These are phyloP conservation scores for Steinernema khuongi DNA, from an alignment of 1,140 invertebrate species.

Conservation along the genomic window DNA sequence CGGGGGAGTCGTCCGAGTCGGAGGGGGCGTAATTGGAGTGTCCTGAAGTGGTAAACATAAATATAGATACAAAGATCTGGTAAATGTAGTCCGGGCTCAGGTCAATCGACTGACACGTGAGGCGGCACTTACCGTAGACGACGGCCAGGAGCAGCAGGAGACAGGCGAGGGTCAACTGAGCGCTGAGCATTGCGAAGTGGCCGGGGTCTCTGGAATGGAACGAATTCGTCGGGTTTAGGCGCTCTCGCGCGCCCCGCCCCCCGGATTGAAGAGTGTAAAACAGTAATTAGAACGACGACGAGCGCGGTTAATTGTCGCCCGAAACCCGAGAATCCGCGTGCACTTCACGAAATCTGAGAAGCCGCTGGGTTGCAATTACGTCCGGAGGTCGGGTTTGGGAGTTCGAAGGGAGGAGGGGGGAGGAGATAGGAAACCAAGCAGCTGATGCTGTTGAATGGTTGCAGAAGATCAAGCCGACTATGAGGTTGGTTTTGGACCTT, in stretches of 20 bases:
- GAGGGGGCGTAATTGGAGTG: background rate
- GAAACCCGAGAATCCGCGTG: constrained; percentile 5
- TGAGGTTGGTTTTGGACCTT: no score
- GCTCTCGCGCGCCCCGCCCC: background rate
- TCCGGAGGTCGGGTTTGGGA: background rate
- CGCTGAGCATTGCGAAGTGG: constrained; percentile 4
- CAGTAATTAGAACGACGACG: constrained; percentile 9
- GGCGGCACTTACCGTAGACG: background rate
- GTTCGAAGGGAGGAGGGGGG: background rate
- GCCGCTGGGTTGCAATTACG: background rate
- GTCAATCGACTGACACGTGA: background rate
- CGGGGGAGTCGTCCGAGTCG: background rate
- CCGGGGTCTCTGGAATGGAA: background rate
- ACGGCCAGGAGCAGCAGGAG: background rate
- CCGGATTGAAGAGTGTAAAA: background rate
- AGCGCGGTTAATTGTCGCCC: background rate
- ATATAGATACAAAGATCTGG: background rate
- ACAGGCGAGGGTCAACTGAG: constrained; percentile 9
- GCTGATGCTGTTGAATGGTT: no score
- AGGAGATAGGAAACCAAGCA: no score
- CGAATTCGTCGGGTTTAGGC: background rate
- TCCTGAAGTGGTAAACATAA: background rate
- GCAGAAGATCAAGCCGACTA: no score
- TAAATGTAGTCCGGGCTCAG: background rate
- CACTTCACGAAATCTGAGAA: background rate